Conservation (phyloP, 2,797 vertebrate species). For the Erethizon dorsatum region DNA sequence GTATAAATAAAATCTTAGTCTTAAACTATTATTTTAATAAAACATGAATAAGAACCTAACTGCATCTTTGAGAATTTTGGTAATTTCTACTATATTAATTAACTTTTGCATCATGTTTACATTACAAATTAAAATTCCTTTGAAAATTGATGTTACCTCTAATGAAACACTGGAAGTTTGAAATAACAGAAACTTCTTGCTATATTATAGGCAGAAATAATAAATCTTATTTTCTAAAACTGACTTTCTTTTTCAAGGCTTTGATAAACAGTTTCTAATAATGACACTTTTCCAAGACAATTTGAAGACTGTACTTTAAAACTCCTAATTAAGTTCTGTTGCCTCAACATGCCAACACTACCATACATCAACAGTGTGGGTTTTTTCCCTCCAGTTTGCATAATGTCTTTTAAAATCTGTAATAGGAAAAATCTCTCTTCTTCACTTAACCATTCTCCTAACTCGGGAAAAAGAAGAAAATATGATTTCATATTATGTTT, state of each 20-base stretch:
- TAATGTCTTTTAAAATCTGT: conserved; percentile 50
- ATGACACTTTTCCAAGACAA: conserved; percentile 51
- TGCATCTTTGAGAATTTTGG: conserved; percentile 42
- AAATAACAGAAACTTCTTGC: conserved; percentile 53
- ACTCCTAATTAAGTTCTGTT: conserved; percentile 60
- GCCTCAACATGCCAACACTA: conserved; percentile 23
- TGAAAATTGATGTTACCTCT: not conserved
- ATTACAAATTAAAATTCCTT: conserved; percentile 27
- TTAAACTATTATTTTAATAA: conserved; percentile 48
- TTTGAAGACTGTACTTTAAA: conserved; percentile 32
- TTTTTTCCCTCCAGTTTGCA: conserved; percentile 31
- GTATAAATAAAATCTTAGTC: not conserved
- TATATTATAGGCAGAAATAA: not conserved
- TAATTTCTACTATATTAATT: conserved; percentile 16
- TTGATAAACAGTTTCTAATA: conserved; percentile 51
- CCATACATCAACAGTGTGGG: not conserved
- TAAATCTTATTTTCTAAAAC: conserved; percentile 51
- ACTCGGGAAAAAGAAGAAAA: conserved; percentile 8
- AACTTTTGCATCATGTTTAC: not conserved
- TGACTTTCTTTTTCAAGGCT: conserved; percentile 46
- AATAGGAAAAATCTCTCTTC: conserved; percentile 39
- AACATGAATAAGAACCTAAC: not conserved
- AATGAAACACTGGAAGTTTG: conserved; percentile 11
- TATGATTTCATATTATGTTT: not conserved
- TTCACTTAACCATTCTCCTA: conserved; percentile 26